Percentiles rank a stretch among this genome's conserved stretches.
Evolutionary conservation across 1,140 invertebrate genomes (phyloP).

Genomic region (Drusus annulatus): DNA sequence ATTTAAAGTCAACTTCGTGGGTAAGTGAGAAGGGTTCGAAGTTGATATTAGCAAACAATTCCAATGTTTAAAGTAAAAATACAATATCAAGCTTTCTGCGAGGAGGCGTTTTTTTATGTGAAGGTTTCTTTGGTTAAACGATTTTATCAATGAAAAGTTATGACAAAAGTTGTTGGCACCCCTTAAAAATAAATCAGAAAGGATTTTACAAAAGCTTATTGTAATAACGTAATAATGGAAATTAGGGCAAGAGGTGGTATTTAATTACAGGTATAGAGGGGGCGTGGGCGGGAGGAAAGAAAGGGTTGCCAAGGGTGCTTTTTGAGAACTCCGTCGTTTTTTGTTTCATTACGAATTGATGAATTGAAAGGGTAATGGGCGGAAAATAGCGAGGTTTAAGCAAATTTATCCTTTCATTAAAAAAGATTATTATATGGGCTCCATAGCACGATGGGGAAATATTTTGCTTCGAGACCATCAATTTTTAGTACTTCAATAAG

Average conservation of each 20-base stretch:
- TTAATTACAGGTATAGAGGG: conserved; percentile 17
- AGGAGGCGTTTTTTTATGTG: no score
- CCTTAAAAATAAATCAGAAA: not conserved
- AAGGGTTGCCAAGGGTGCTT: conserved; percentile 3
- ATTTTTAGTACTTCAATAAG: no score
- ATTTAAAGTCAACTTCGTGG: no score
- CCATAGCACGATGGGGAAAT: no score
- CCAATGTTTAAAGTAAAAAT: no score
- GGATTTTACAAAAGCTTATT: conserved; percentile 28
- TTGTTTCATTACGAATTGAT: conserved; percentile 28
- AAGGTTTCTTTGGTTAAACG: not conserved
- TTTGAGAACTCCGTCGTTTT: not conserved
- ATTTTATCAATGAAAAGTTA: not conserved
- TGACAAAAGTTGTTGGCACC: not conserved
- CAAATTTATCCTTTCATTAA: not conserved
- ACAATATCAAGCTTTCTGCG: no score
- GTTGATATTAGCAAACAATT: no score
- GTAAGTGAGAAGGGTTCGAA: no score
- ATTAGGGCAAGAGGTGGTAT: conserved; percentile 1
- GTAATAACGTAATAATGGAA: conserved; percentile 26
- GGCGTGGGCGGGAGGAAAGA: not conserved
- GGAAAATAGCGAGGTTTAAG: conserved; percentile 18
- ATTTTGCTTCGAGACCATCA: no score
- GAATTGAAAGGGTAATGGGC: conserved; percentile 26
- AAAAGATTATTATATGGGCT: not conserved